phyloP scores from a whole-genome alignment of 2,888 invertebrate genomes.

The Drosophila mimica region DNA sequence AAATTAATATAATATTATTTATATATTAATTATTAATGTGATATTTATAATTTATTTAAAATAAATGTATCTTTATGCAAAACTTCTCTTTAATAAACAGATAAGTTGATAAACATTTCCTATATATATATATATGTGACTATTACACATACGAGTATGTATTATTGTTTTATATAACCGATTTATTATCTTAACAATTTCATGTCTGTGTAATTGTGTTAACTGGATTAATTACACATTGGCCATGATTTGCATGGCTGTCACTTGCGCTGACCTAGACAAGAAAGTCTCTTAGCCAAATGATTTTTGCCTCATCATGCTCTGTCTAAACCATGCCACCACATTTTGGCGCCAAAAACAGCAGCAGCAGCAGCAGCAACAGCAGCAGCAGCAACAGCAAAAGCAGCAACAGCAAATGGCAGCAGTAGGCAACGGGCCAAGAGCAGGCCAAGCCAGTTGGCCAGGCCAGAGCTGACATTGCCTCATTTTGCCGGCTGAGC shows the following conservation, averaged over 20 bases:
- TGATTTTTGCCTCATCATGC: slow-evolving; percentile 45
- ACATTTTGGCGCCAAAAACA: slow-evolving; percentile 57
- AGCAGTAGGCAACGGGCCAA: slow-evolving; percentile 32
- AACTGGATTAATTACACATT: background rate
- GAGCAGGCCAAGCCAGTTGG: slow-evolving; percentile 38
- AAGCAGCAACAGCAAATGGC: slow-evolving; percentile 3
- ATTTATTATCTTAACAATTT: background rate
- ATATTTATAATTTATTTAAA: too few relatives aligned
- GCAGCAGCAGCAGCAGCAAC: slow-evolving; percentile 11
- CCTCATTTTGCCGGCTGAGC: slow-evolving; percentile 73
- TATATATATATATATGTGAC: background rate
- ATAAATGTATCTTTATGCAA: too few relatives aligned
- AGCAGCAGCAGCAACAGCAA: slow-evolving; percentile 27
- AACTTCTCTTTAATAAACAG: background rate
- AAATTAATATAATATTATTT: too few relatives aligned
- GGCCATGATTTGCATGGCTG: background rate
- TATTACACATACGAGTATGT: too few relatives aligned
- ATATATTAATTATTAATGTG: too few relatives aligned
- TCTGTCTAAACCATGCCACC: slow-evolving; percentile 24
- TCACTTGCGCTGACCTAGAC: slow-evolving; percentile 40
- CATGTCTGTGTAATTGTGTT: background rate
- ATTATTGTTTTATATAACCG: background rate
- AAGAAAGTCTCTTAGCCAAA: slow-evolving; percentile 18
- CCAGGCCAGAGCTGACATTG: slow-evolving; percentile 52
- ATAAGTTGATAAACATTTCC: background rate